phyloP scores from a whole-genome alignment of 2,888 invertebrate genomes.

The Eurytoma adleriae region DNA sequence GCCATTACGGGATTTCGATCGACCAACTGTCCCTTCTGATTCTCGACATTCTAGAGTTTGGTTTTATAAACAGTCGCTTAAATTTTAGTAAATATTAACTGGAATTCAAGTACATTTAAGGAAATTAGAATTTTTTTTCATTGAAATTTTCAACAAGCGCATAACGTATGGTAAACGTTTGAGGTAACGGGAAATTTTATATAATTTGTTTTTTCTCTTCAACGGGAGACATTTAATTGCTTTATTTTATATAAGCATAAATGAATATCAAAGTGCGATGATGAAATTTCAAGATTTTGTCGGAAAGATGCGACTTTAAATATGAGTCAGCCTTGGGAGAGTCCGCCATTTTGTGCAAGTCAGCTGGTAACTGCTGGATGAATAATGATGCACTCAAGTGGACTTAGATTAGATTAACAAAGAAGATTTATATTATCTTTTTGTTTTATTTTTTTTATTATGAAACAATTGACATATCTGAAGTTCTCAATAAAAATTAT shows the following conservation, averaged over 20 bases:
- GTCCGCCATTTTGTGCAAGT: conserved; percentile 46
- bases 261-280: too few relatives aligned
- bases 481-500: neutral
- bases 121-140: neutral
- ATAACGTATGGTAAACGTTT: conserved; percentile 13
- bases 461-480: too few relatives aligned
- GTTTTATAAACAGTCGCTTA: neutral
- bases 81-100: conserved; percentile 24
- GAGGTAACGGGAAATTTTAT: neutral
- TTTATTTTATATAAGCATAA: too few relatives aligned
- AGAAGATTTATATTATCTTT: too few relatives aligned
- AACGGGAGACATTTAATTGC: neutral
- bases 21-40: conserved; percentile 1
- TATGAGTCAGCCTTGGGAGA: conserved; percentile 17
- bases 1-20: conserved; percentile 31
- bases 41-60: neutral
- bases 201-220: neutral
- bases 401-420: too few relatives aligned
- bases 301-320: too few relatives aligned
- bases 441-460: too few relatives aligned
- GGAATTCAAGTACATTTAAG: neutral
- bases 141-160: neutral
- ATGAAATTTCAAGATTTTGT: too few relatives aligned
- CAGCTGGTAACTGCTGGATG: conserved; percentile 34
- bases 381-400: too few relatives aligned